Percentiles rank a stretch among this genome's conserved stretches.
These are phyloP conservation scores for Pegoplata infirma DNA, from an alignment of 2,888 invertebrate species.

Conservation along the genomic window DNA sequence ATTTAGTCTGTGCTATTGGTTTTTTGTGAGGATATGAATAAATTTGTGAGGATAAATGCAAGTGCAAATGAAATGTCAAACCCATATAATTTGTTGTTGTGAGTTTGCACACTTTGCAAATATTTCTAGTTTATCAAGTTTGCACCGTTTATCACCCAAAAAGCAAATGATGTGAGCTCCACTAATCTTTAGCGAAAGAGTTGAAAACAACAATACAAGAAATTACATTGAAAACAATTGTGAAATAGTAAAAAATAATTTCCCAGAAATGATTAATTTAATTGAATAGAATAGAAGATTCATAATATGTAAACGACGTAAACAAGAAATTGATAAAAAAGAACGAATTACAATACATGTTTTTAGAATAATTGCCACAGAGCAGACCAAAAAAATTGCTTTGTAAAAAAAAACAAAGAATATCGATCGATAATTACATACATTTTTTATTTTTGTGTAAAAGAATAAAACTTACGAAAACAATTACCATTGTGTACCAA, in stretches of 20 bases:
- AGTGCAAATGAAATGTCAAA: no score
- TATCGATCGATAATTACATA: conserved; percentile 58
- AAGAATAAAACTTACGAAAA: background rate
- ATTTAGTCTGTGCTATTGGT: no score
- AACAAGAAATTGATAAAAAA: background rate
- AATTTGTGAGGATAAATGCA: no score
- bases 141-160: no score
- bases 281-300: background rate
- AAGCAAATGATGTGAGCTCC: no score
- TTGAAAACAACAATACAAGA: background rate
- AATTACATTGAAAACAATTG: background rate
- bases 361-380: no score
- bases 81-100: no score
- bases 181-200: background rate
- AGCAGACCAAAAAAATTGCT: background rate
- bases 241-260: background rate
- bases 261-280: background rate
- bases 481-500: background rate
- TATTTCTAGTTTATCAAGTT: no score
- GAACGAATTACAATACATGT: background rate
- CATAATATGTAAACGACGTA: no score
- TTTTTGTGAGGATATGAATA: no score
- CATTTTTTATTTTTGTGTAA: background rate
- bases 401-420: background rate
- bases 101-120: no score